Evolutionary conservation across 2,888 invertebrate genomes (phyloP).

Genomic region (Yponomeuta malinellus): DNA sequence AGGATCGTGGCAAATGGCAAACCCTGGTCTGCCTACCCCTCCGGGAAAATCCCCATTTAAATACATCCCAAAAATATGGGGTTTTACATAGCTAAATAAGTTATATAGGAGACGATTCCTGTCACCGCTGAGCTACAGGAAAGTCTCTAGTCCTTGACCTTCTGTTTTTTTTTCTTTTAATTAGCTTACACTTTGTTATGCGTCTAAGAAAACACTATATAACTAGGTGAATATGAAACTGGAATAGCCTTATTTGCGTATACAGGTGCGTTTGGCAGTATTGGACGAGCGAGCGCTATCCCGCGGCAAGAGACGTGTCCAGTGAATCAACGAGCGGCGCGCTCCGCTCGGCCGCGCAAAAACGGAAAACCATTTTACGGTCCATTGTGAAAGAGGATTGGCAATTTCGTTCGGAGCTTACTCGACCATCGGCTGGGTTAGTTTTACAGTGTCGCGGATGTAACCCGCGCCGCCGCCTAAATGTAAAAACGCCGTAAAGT

Average conservation of each 20-base stretch:
- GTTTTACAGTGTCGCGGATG: slow-evolving; percentile 45
- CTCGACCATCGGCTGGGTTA: slow-evolving; percentile 55
- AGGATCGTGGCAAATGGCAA: no score
- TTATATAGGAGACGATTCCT: no score
- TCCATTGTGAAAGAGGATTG: slow-evolving; percentile 75
- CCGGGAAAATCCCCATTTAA: no score
- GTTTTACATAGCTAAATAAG: no score
- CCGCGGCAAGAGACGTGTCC: slow-evolving; percentile 66
- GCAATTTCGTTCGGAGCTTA: slow-evolving; percentile 60
- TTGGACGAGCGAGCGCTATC: slow-evolving; percentile 44
- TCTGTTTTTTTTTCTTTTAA: no score
- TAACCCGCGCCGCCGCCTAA: slow-evolving; percentile 42
- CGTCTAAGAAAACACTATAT: no score
- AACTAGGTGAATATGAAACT: neutral
- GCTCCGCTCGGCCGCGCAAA: slow-evolving; percentile 70
- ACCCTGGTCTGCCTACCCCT: no score
- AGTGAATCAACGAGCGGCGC: slow-evolving; percentile 57
- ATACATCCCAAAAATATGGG: no score
- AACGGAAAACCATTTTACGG: slow-evolving; percentile 76
- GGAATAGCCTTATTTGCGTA: slow-evolving; percentile 14
- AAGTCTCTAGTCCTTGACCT: no score
- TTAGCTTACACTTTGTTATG: no score
- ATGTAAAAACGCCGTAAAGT: slow-evolving; percentile 16
- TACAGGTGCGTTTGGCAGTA: slow-evolving; percentile 10
- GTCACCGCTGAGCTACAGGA: no score